Conservation (phyloP, 2,113 vertebrate genomes). For the Atlantisia rogersi region DNA sequence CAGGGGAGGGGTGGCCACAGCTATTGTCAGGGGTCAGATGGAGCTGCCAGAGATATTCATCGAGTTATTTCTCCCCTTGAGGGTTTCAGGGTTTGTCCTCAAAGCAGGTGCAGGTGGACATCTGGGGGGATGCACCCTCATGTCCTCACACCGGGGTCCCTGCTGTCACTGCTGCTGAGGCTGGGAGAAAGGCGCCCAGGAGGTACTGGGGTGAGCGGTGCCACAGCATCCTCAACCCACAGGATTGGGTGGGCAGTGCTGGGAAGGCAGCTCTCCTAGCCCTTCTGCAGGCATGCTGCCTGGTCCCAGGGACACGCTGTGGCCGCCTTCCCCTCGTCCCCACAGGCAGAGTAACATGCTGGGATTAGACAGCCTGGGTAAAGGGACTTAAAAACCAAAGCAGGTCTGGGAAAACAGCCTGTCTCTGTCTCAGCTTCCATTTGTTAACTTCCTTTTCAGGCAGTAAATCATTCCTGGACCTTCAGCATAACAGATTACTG, state of each 20-base stretch:
- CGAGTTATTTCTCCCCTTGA: background rate
- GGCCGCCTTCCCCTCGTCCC: background rate
- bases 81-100: background rate
- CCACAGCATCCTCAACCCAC: background rate
- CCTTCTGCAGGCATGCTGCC: background rate
- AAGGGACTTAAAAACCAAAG: background rate
- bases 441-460: background rate
- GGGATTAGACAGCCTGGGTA: background rate
- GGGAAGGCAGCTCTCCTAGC: background rate
- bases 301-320: background rate
- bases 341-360: background rate
- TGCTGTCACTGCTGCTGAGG: background rate
- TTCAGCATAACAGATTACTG: background rate
- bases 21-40: background rate
- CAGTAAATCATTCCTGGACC: background rate
- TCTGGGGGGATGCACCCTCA: fast-evolving
- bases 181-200: fast-evolving
- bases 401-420: background rate
- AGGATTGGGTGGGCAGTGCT: background rate
- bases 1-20: background rate
- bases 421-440: background rate
- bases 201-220: fast-evolving
- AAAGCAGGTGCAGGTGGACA: background rate
- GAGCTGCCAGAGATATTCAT: background rate
- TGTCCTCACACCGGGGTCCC: background rate